These are phyloP conservation scores for Eleutherodactylus coqui DNA, from an alignment of 2,797 vertebrate species.

Conservation along the genomic window DNA sequence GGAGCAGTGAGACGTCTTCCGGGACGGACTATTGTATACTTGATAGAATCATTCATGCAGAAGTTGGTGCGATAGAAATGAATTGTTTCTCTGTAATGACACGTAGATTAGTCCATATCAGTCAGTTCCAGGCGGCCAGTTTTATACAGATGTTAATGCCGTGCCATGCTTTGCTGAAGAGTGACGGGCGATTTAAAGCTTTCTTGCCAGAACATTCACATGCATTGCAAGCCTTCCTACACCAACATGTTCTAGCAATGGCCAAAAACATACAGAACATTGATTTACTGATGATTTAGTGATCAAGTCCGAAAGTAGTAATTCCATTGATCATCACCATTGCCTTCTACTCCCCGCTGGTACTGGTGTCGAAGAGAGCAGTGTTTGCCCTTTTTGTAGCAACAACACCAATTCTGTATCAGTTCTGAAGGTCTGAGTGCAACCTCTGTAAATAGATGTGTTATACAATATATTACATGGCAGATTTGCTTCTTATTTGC, in stretches of 20 bases:
- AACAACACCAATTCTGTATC: no score
- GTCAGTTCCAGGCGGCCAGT: conserved; percentile 12
- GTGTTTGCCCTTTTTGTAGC: no score
- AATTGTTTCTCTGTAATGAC: conserved; percentile 25
- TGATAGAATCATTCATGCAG: neutral
- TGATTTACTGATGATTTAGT: no score
- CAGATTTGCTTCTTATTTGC: no score
- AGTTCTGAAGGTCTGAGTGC: no score
- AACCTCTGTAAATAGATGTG: no score
- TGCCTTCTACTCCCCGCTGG: no score
- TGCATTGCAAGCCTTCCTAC: neutral
- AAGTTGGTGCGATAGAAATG: conserved; percentile 13
- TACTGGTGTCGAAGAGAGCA: no score
- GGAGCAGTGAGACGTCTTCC: neutral
- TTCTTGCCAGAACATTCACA: neutral
- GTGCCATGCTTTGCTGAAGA: conserved; percentile 31
- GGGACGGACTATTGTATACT: conserved; percentile 9
- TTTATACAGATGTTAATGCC: conserved; percentile 17
- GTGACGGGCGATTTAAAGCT: neutral
- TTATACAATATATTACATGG: no score
- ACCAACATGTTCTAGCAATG: neutral
- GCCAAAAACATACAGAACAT: neutral
- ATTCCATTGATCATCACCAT: no score
- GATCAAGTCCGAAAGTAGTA: no score
- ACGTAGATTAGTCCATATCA: conserved; percentile 19